Conservation (phyloP, 2,113 vertebrate genomes). For the Dendropsophus ebraccatus region DNA sequence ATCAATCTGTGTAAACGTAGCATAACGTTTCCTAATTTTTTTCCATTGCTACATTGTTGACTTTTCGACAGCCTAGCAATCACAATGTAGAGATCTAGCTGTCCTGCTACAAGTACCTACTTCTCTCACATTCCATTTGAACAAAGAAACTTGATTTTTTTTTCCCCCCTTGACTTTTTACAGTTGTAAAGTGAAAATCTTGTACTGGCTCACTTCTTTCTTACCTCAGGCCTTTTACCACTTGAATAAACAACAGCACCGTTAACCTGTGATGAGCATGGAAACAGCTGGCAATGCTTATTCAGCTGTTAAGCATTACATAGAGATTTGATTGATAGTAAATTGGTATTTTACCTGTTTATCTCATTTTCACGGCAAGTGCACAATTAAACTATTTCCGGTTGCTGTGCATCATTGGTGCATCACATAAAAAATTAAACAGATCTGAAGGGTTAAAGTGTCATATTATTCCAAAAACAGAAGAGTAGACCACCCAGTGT, state of each 20-base stretch:
- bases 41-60: neutral
- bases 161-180: neutral
- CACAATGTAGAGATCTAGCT: neutral
- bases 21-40: no score
- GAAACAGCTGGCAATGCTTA: conserved; percentile 27
- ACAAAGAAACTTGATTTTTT: neutral
- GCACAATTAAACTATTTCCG: neutral
- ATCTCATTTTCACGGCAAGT: neutral
- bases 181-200: neutral
- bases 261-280: neutral
- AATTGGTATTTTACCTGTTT: neutral
- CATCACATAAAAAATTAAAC: neutral
- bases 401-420: neutral
- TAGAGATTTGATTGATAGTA: neutral
- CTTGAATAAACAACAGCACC: conserved; percentile 2
- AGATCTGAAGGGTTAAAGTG: neutral
- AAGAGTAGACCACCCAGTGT: conserved; percentile 16
- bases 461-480: neutral
- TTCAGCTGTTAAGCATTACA: conserved; percentile 22
- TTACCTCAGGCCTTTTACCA: neutral
- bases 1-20: no score
- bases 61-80: neutral
- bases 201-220: neutral
- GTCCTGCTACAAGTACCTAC: neutral
- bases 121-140: neutral